Evolutionary conservation across 2,113 vertebrate species (phyloP).

Genomic region (Brachypodius melanocephalos): DNA sequence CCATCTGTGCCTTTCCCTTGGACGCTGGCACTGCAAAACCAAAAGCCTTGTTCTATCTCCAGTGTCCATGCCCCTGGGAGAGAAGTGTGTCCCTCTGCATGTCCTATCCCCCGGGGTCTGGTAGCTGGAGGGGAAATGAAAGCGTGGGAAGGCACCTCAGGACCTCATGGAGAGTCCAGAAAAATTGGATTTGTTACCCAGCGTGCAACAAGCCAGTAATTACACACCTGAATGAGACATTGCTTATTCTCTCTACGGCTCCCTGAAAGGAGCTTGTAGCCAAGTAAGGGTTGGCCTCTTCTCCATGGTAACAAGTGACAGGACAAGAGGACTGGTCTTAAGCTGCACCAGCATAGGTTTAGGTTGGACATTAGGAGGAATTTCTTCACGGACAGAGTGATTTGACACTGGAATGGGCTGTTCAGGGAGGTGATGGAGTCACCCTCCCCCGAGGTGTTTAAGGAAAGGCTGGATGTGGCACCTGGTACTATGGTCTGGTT

Average conservation of each 20-base stretch:
- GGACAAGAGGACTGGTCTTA: background rate
- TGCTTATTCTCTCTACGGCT: background rate
- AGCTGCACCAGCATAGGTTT: fast-evolving
- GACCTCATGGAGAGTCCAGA: fast-evolving
- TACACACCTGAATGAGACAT: background rate
- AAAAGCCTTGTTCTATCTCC: fast-evolving
- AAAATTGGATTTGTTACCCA: background rate
- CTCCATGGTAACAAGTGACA: background rate
- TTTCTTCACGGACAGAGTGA: background rate
- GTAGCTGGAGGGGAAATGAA: no score
- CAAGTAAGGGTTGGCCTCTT: background rate
- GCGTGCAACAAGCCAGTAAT: background rate
- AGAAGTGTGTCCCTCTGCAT: fast-evolving
- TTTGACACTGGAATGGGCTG: background rate
- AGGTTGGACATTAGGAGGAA: background rate
- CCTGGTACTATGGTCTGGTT: background rate
- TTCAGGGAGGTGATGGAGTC: background rate
- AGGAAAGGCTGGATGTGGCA: background rate
- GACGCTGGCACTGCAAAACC: fast-evolving
- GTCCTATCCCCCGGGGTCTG: no score
- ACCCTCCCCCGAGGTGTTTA: no score
- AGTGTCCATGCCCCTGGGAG: fast-evolving
- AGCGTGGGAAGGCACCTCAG: fast-evolving
- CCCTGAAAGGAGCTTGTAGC: background rate
- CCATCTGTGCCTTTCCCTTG: no score